Conservation (phyloP, 2,113 vertebrate genomes). For the Tetraodon nigroviridis region DNA sequence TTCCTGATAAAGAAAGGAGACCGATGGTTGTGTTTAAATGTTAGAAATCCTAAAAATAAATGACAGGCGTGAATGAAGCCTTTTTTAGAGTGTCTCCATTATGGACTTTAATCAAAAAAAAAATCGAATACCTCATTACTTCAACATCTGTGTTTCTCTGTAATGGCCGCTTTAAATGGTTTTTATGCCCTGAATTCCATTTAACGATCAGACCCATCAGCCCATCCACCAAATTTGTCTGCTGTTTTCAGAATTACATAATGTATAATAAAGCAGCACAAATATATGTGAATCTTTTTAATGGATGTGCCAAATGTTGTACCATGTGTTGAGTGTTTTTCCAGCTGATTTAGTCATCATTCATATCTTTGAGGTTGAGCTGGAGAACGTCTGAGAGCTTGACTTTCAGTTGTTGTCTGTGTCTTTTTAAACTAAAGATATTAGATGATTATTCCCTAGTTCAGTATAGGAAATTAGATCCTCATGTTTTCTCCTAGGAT, state of each 20-base stretch:
- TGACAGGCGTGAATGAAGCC: background rate
- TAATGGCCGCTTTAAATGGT: constrained; percentile 36
- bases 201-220: constrained; percentile 22
- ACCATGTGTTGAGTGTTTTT: background rate
- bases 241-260: background rate
- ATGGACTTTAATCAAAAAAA: constrained; percentile 31
- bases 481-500: too few relatives aligned
- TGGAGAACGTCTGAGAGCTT: background rate
- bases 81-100: constrained; percentile 28
- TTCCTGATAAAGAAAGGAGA: constrained; percentile 22
- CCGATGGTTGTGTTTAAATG: constrained; percentile 23
- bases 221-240: constrained; percentile 9
- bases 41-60: constrained; percentile 4
- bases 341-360: background rate
- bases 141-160: constrained; percentile 30
- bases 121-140: constrained; percentile 4
- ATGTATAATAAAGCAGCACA: constrained; percentile 5
- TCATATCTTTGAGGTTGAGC: background rate
- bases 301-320: background rate
- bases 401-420: background rate
- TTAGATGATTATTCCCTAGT: too few relatives aligned
- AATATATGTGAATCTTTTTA: background rate
- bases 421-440: too few relatives aligned
- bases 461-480: too few relatives aligned
- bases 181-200: constrained; percentile 33